Percentiles rank a stretch among this genome's conserved stretches.
Conservation (phyloP, 2,113 vertebrate genomes). For the Coryphaenoides rupestris region DNA sequence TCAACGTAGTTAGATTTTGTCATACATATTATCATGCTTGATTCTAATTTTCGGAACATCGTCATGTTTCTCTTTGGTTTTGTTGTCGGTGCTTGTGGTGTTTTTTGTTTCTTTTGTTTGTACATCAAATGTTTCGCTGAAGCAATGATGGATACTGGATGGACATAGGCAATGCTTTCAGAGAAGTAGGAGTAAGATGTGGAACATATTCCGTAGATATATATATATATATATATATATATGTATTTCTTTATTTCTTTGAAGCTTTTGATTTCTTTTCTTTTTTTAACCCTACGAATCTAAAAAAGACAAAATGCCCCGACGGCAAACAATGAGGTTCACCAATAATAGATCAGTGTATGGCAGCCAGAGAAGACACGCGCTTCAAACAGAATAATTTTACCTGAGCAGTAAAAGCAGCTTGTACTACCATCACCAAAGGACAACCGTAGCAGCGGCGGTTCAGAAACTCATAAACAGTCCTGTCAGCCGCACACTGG, state of each 20-base stretch:
- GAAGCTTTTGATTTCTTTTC: slow-evolving; percentile 18
- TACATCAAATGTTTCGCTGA: too few relatives aligned
- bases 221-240: too few relatives aligned
- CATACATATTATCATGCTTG: too few relatives aligned
- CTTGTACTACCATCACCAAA: slow-evolving; percentile 30
- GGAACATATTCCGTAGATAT: not conserved
- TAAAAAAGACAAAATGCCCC: slow-evolving; percentile 35
- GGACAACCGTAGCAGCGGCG: slow-evolving; percentile 24
- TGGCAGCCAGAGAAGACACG: slow-evolving; percentile 40
- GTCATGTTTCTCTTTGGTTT: too few relatives aligned
- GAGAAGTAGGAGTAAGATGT: too few relatives aligned
- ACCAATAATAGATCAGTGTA: slow-evolving; percentile 43
- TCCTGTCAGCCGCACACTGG: slow-evolving; percentile 36
- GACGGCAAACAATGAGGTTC: slow-evolving; percentile 37
- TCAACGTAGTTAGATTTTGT: too few relatives aligned
- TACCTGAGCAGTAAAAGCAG: slow-evolving; percentile 25
- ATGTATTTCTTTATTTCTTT: too few relatives aligned
- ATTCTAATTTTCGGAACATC: too few relatives aligned
- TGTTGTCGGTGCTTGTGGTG: too few relatives aligned
- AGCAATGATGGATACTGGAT: too few relatives aligned
- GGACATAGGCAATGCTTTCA: too few relatives aligned
- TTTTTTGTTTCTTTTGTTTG: too few relatives aligned
- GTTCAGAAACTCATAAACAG: slow-evolving; percentile 32
- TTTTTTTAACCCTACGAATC: slow-evolving; percentile 31
- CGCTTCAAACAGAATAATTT: slow-evolving; percentile 37